Evolutionary conservation across 2,888 invertebrate species (phyloP).

Genomic region (Parnassius smintheus): DNA sequence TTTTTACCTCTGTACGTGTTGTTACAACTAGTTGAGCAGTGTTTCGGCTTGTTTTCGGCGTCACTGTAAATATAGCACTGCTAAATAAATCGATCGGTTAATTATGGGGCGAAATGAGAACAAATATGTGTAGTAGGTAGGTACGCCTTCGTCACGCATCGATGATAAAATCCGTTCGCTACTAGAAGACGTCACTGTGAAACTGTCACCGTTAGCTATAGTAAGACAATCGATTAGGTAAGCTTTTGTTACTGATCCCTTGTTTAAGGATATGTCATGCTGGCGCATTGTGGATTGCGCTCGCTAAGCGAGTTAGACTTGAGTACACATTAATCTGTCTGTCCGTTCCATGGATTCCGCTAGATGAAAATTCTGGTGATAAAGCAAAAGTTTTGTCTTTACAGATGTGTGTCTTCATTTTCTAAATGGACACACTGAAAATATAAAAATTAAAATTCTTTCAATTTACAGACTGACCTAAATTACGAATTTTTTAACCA

Average conservation of each 20-base stretch:
- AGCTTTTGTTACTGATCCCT: constrained; percentile 5
- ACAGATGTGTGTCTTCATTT: constrained; percentile 1
- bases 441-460: neutral
- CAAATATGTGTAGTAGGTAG: no score
- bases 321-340: constrained; percentile 12
- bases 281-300: constrained; percentile 6
- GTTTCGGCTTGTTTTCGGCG: no score
- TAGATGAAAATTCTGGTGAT: constrained; percentile 6
- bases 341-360: constrained; percentile 2
- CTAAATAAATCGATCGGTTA: no score
- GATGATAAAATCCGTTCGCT: neutral
- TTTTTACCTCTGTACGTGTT: no score
- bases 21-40: no score
- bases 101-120: no score
- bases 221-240: constrained; percentile 14
- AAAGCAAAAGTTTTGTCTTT: neutral
- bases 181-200: constrained; percentile 1
- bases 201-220: constrained; percentile 1
- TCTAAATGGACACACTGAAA: constrained; percentile 6
- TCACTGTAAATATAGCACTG: no score
- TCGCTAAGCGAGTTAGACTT: neutral
- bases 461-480: no score
- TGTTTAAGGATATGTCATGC: constrained; percentile 4
- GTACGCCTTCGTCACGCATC: neutral
- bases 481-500: no score